Evolutionary conservation across 2,113 vertebrate species (phyloP), one percentile per base, ranked within the genome.

Genomic region (Melanostigma gelatinosum): DNA sequence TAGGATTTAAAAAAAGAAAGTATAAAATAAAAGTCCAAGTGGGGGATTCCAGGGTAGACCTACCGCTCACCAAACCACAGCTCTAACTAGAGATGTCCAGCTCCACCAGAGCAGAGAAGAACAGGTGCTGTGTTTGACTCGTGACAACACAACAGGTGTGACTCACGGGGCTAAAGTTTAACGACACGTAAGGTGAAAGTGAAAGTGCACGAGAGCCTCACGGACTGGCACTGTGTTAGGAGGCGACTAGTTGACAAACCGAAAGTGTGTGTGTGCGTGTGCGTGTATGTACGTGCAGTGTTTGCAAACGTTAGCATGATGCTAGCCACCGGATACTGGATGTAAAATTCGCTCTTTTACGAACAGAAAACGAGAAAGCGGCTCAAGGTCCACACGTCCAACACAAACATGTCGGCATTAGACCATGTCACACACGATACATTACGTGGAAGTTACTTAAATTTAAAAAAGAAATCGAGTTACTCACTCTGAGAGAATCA

Each of bases 401-500:
- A 77, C 58, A 66, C 58, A 20, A 12, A 62, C 24, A 40, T 3
- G 27, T n/a, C 72, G 62, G 10, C 16, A 18, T 1, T 1, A 8
- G 7, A 74, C 65, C 52, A 63, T 61, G 75, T 66, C 77, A 81
- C 60, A 78, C 13, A 13, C n/a, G 46, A 77, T 10, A 62, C 36
- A 83, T 16, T 6, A 40, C 27, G 58, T 0, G 61, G 24, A 86
- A 89, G 75, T 83, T 73, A 82, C 54, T 77, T 77, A 15, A 77
- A 88, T 91, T 77, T 55, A 44, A 81, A 91, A 91, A 86, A 88
- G 55, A 90, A 93, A 93, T 80, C 92, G 89, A 94, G 93, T 94
- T 95, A 96, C 95, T 96, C 94, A 96, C 95, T 95, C 94, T 93
- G 94, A 94, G 92, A 93, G 86, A 92, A 95, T 95, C 95, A 96